Evolutionary conservation across 2,113 vertebrate genomes (phyloP).

Genomic region (Guaruba guarouba): DNA sequence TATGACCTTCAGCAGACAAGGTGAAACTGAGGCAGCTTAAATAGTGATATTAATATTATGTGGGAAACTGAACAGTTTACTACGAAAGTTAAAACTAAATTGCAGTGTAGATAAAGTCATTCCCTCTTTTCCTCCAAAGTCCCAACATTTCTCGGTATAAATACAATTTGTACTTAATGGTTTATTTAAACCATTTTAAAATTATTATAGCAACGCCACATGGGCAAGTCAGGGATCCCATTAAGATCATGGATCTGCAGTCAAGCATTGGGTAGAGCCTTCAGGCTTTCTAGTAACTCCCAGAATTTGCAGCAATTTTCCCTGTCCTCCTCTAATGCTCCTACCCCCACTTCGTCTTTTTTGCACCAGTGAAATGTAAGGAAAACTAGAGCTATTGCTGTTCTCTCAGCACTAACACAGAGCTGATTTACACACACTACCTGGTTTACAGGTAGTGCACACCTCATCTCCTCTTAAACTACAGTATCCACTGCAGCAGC

Average conservation of each 20-base stretch:
- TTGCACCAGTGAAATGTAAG: not conserved
- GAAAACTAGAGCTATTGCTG: not conserved
- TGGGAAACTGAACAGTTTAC: not conserved
- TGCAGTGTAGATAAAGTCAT: not conserved
- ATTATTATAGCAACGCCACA: accelerated
- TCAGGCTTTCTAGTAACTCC: not conserved
- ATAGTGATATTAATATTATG: conserved; percentile 9
- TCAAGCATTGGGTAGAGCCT: not conserved
- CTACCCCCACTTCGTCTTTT: not conserved
- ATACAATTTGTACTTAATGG: not conserved
- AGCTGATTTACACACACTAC: not conserved
- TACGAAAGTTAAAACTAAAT: not conserved
- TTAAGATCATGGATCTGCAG: accelerated
- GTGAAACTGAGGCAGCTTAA: conserved; percentile 2
- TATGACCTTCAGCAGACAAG: conserved; percentile 23
- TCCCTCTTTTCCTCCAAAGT: not conserved
- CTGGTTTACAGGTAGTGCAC: not conserved
- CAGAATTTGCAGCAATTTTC: not conserved
- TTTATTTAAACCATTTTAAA: not conserved
- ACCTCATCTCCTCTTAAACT: not conserved
- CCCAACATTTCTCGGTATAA: not conserved
- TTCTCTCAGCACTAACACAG: not conserved
- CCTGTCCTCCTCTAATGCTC: not conserved
- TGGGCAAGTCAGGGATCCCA: not conserved
- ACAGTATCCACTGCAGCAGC: not conserved